Conservation (phyloP, 2,797 vertebrate species). For the Okamejei kenojei region DNA sequence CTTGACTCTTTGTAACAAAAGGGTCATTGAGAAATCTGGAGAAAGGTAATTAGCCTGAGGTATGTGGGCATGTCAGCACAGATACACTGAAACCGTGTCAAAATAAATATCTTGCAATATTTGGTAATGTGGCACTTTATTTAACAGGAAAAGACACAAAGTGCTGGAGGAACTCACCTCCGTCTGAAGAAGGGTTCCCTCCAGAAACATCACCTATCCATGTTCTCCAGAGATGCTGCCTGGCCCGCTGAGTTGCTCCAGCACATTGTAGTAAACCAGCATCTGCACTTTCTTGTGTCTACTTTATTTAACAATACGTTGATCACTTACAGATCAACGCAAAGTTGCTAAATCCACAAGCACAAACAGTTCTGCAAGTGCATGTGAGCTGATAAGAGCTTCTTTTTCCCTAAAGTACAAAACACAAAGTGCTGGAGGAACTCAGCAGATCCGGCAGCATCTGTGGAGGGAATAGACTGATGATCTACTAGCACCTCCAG, state of each 20-base stretch:
- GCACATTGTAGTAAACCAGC: too few species aligned
- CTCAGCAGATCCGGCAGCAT: too few species aligned
- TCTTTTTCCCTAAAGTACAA: background rate
- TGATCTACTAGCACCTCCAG: too few species aligned
- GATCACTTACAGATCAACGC: background rate
- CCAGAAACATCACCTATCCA: too few species aligned
- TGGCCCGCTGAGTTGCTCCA: too few species aligned
- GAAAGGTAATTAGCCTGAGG: background rate
- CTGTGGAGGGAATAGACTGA: too few species aligned
- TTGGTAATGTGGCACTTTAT: background rate
- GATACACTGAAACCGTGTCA: background rate
- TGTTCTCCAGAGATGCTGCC: too few species aligned
- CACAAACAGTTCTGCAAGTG: background rate
- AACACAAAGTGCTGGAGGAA: too few species aligned
- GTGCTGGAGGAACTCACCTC: too few species aligned
- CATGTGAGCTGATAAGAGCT: background rate
- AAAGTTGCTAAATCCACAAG: background rate
- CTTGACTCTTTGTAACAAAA: background rate
- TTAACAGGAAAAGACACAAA: background rate
- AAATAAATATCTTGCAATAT: background rate
- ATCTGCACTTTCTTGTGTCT: too few species aligned
- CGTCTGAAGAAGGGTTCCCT: too few species aligned
- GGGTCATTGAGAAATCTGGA: background rate
- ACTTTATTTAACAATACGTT: background rate
- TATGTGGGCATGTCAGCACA: background rate